phyloP scores from a whole-genome alignment of 2,888 invertebrate species.

The Leucania comma region DNA sequence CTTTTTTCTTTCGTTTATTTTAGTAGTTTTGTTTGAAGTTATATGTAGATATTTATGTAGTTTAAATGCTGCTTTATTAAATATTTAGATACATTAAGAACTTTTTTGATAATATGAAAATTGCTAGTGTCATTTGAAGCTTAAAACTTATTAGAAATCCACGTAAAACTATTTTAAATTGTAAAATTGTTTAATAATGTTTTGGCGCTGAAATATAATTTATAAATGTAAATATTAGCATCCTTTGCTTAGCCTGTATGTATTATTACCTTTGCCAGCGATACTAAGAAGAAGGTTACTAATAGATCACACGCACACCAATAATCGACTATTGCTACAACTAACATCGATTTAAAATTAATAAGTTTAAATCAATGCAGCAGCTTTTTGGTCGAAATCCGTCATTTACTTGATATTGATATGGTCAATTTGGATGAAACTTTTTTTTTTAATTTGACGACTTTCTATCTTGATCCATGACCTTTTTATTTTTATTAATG shows the following conservation, averaged over 20 bases:
- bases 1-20: slow-evolving; percentile 1
- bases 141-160: not conserved
- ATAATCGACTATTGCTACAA: slow-evolving; percentile 60
- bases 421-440: not conserved
- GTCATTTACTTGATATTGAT: slow-evolving; percentile 20
- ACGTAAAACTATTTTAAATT: slow-evolving; percentile 6
- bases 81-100: not conserved
- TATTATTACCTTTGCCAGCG: slow-evolving; percentile 52
- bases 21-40: slow-evolving; percentile 25
- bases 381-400: slow-evolving; percentile 50
- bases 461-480: no score
- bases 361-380: slow-evolving; percentile 29
- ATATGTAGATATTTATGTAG: not conserved
- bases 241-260: slow-evolving; percentile 60
- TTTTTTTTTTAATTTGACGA: not conserved
- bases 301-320: slow-evolving; percentile 62
- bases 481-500: not conserved
- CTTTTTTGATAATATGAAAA: slow-evolving; percentile 7
- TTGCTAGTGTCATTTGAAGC: not conserved
- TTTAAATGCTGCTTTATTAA: slow-evolving; percentile 7
- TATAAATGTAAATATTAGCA: slow-evolving; percentile 47
- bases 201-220: slow-evolving; percentile 32
- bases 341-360: slow-evolving; percentile 54
- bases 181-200: slow-evolving; percentile 7
- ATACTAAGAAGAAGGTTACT: slow-evolving; percentile 55